A percentile compares a stretch with the other conserved stretches of the same genome.
Evolutionary conservation across 2,888 invertebrate genomes (phyloP).

Genomic region (Cheilosia scutellata): DNA sequence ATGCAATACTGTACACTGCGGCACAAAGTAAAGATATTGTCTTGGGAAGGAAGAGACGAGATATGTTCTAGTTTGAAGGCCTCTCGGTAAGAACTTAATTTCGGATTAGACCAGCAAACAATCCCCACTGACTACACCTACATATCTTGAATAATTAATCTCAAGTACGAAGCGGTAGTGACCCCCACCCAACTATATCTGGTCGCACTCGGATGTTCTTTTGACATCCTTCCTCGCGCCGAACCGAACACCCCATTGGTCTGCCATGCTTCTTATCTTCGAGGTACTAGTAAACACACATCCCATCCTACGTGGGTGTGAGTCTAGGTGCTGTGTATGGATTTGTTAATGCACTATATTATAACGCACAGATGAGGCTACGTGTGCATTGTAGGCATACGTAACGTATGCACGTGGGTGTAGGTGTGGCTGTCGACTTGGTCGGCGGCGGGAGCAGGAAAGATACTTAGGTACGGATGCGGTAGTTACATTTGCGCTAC

Average conservation of each 20-base stretch:
- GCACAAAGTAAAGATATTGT: slow-evolving; percentile 48
- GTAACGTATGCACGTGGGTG: not conserved
- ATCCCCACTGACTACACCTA: slow-evolving; percentile 68
- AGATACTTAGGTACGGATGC: slow-evolving; percentile 44
- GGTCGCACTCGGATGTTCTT: slow-evolving; percentile 47
- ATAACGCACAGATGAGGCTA: slow-evolving; percentile 44
- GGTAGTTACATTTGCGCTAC: slow-evolving; percentile 29
- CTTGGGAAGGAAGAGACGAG: slow-evolving; percentile 43
- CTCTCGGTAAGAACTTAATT: slow-evolving; percentile 68
- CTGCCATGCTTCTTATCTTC: slow-evolving; percentile 64
- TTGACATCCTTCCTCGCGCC: slow-evolving; percentile 51
- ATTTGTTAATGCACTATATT: slow-evolving; percentile 16
- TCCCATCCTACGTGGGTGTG: too few species aligned
- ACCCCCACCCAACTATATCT: not conserved
- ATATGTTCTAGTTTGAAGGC: slow-evolving; percentile 45
- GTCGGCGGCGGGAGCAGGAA: not conserved
- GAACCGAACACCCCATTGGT: slow-evolving; percentile 47
- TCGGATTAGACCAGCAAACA: slow-evolving; percentile 68
- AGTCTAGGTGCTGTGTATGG: not conserved
- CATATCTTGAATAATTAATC: slow-evolving; percentile 73
- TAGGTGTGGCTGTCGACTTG: not conserved
- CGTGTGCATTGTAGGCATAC: not conserved
- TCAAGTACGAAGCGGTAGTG: slow-evolving; percentile 54
- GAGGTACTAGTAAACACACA: slow-evolving; percentile 37
- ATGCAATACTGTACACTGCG: not conserved